Conservation (phyloP, 2,113 vertebrate species). For the Petaurus breviceps region DNA sequence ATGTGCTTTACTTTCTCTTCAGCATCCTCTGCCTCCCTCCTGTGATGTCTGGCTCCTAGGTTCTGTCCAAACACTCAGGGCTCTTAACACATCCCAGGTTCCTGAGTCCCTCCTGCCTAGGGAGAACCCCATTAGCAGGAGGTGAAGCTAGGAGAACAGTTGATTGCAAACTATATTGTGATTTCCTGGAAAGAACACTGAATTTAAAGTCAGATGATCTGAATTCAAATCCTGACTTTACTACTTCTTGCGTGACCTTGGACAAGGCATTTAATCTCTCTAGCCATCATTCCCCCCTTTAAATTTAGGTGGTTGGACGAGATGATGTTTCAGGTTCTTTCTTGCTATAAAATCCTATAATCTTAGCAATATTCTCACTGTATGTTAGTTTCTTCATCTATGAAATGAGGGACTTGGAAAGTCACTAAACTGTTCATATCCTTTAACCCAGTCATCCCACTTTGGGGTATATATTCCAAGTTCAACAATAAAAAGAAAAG, state of each 20-base stretch:
- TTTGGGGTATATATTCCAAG: background rate
- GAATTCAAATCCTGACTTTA: background rate
- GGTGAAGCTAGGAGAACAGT: background rate
- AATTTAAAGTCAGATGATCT: background rate
- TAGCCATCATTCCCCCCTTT: background rate
- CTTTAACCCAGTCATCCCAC: background rate
- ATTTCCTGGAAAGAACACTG: background rate
- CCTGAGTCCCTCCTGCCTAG: background rate
- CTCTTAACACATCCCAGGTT: background rate
- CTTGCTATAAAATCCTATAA: background rate
- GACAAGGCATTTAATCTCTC: background rate
- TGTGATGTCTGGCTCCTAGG: background rate
- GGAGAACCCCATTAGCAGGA: background rate
- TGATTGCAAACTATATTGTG: background rate
- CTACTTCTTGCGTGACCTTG: background rate
- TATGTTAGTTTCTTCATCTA: background rate
- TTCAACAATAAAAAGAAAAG: background rate
- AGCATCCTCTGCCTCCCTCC: background rate
- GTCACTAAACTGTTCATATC: background rate
- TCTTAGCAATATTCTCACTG: background rate
- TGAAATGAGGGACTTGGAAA: background rate
- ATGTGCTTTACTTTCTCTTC: background rate
- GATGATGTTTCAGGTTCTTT: background rate
- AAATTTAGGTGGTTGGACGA: background rate
- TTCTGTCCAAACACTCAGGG: background rate